Evolutionary conservation across 2,888 invertebrate species (phyloP).

Genomic region (Spisula solida): DNA sequence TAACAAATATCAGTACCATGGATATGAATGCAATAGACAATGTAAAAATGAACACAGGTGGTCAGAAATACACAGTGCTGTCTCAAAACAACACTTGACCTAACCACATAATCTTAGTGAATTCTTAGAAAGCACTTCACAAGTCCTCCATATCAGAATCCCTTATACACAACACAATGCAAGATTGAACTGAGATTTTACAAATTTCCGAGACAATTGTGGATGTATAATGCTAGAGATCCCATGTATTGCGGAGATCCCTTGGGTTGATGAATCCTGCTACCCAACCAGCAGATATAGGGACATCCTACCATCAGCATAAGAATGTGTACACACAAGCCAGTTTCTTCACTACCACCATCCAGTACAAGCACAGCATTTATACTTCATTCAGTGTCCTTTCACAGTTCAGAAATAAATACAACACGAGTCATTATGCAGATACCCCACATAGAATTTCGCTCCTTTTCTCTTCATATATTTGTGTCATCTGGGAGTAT

Average conservation of each 20-base stretch:
- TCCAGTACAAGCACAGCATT: not conserved
- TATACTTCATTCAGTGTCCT: slow-evolving; percentile 16
- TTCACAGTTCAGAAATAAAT: slow-evolving; percentile 14
- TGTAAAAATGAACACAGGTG: not conserved
- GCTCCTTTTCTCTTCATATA: slow-evolving; percentile 80
- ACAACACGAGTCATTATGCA: slow-evolving; percentile 8
- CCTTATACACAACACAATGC: not conserved
- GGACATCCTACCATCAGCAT: not conserved
- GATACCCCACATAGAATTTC: slow-evolving; percentile 81
- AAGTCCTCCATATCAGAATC: not conserved
- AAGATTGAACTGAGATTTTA: not conserved
- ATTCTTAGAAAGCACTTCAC: not conserved
- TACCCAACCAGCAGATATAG: not conserved
- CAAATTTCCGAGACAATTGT: not conserved
- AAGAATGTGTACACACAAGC: not conserved
- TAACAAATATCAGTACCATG: not conserved
- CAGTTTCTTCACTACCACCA: not conserved
- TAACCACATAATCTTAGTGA: not conserved
- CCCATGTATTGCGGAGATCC: not conserved
- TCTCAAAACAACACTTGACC: not conserved
- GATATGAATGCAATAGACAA: not conserved
- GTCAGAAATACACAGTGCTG: slow-evolving; percentile 16
- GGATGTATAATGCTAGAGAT: not conserved
- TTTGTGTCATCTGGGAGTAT: slow-evolving; percentile 84
- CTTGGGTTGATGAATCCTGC: not conserved